These are phyloP conservation scores for Danio kyathit DNA, from an alignment of 2,797 vertebrate genomes.

Conservation along the genomic window DNA sequence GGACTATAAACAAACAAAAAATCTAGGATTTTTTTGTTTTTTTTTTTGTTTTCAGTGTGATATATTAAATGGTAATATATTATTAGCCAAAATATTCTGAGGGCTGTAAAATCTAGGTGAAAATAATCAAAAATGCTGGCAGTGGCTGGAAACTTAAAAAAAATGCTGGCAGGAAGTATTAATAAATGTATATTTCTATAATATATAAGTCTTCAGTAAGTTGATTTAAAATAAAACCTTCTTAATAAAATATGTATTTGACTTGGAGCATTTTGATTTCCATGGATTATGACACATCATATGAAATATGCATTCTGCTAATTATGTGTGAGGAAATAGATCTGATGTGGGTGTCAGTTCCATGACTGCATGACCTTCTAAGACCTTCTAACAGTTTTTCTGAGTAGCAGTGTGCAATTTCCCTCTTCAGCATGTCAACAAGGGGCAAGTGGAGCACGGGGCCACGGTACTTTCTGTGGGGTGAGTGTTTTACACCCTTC, in stretches of 20 bases:
- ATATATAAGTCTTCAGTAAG: not conserved
- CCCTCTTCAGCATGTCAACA: constrained; percentile 31
- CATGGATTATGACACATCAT: not conserved
- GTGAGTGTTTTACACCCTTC: constrained; percentile 16
- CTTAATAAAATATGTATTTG: not conserved
- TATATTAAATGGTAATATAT: too few species aligned
- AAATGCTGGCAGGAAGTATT: too few species aligned
- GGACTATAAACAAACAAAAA: too few species aligned
- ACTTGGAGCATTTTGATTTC: not conserved
- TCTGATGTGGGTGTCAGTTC: constrained; percentile 19
- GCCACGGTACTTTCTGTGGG: constrained; percentile 19
- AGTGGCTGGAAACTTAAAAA: too few species aligned
- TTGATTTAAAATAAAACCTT: not conserved
- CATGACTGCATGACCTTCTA: not conserved
- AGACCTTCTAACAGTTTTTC: not conserved
- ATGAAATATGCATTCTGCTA: constrained; percentile 5
- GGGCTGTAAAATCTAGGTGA: too few species aligned
- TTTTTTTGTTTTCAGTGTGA: too few species aligned
- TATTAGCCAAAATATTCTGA: too few species aligned
- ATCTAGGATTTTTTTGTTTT: too few species aligned
- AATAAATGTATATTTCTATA: not conserved
- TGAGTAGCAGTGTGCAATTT: constrained; percentile 15
- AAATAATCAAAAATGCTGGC: too few species aligned
- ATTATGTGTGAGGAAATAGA: constrained; percentile 20
- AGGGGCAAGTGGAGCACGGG: constrained; percentile 27